Evolutionary conservation across 2,113 vertebrate species (phyloP).

Genomic region (Rousettus leschenaultii): DNA sequence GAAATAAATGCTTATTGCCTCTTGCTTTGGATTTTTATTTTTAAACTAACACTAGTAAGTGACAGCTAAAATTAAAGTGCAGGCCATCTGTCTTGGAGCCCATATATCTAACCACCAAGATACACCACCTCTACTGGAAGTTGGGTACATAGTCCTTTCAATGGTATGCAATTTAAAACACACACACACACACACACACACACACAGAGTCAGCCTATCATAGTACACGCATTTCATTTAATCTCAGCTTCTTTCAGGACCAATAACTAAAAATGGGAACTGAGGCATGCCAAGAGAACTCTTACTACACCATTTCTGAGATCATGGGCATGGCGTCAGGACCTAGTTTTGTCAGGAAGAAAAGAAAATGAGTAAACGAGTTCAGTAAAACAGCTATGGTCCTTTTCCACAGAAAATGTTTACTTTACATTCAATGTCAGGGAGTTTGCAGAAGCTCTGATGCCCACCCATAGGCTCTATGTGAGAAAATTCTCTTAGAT

Average conservation of each 20-base stretch:
- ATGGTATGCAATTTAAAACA: background rate
- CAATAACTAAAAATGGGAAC: background rate
- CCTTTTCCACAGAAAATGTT: background rate
- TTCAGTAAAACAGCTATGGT: background rate
- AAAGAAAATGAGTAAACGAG: background rate
- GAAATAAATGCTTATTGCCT: background rate
- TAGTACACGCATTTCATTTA: background rate
- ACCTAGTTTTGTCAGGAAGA: background rate
- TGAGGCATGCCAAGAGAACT: background rate
- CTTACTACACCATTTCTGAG: background rate
- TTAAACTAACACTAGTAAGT: background rate
- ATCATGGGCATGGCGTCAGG: background rate
- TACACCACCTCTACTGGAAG: background rate
- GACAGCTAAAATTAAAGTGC: background rate
- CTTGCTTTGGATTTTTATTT: background rate
- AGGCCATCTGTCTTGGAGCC: background rate
- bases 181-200: no score
- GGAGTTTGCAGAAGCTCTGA: background rate
- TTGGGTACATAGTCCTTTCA: background rate
- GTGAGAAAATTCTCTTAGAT: background rate
- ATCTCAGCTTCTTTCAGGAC: background rate
- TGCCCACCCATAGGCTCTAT: background rate
- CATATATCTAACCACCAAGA: background rate
- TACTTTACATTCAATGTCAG: constrained; percentile 17
- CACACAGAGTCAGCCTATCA: background rate